Percentiles rank a stretch among this genome's conserved stretches.
phyloP scores from a whole-genome alignment of 1,140 invertebrate species.

The Heliconius congener region DNA sequence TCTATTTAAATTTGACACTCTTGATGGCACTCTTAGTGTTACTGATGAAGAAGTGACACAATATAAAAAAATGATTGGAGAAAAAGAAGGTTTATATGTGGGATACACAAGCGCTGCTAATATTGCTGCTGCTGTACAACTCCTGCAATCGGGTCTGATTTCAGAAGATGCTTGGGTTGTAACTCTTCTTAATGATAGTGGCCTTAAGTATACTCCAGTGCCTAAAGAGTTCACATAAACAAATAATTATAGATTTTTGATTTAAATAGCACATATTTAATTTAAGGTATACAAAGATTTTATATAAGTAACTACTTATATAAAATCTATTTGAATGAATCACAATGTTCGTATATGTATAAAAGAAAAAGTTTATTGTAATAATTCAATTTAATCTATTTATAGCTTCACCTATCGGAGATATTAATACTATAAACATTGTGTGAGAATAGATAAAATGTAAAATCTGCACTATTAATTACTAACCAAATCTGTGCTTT shows the following conservation, averaged over 20 bases:
- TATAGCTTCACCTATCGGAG: too few species aligned
- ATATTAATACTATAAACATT: too few species aligned
- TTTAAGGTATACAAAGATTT: too few species aligned
- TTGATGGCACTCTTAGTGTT: conserved; percentile 63
- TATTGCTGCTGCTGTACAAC: conserved; percentile 66
- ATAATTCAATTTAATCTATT: too few species aligned
- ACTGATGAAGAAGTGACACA: conserved; percentile 66
- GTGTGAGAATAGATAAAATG: too few species aligned
- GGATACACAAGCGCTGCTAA: conserved; percentile 73
- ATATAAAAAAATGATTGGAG: conserved; percentile 66
- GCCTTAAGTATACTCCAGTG: conserved; percentile 63
- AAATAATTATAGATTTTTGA: background rate
- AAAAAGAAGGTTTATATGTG: conserved; percentile 72
- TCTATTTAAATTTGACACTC: conserved; percentile 61
- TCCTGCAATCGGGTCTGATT: conserved; percentile 60
- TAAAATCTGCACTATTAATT: too few species aligned
- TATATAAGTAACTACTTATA: background rate
- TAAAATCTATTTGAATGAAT: too few species aligned
- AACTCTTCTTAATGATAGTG: conserved; percentile 64
- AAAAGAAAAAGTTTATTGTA: too few species aligned
- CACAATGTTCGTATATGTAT: too few species aligned
- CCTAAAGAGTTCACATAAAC: conserved; percentile 31
- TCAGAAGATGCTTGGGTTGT: conserved; percentile 70
- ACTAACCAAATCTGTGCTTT: too few species aligned
- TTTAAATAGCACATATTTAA: background rate